Evolutionary conservation across 2,797 vertebrate genomes (phyloP), one percentile per base, ranked within the genome.

Genomic region (Chromobotia macracanthus): DNA sequence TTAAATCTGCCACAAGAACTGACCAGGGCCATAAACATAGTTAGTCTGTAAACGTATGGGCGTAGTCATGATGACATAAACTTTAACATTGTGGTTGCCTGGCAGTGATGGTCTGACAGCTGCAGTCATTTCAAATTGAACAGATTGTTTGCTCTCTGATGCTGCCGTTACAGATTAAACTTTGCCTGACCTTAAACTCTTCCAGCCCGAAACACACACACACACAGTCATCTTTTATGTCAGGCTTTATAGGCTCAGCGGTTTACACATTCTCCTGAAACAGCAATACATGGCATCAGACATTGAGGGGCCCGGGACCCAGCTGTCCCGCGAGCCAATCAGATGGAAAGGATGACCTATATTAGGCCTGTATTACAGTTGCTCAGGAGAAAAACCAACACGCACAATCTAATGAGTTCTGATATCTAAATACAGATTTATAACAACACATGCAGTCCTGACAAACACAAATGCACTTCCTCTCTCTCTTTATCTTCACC

Each of bases 341-440:
- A 80, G 75, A 80, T 72, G 74, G 75, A 85, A 84, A 84, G 65
- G 66, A 79, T 69, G 81, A 84, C 84, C 84, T 83, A 82, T 67
- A 85, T 84, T 9, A 41, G 9, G 10, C 38, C 38, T 41, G 58
- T 53, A 84, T 86, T 77, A 76, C 73, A 63, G 23, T 21, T 9
- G 8, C 15, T 28, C 16, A 16, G 46, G n/a, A 65, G 16, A 81
- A 48, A 76, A 18, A 58, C 23, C 53, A 31, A 63, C 18, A 79
- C 23, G 71, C 8, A 61, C 23, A 61, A 35, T 56, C 53, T 48
- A 48, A 72, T 35, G 61, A 72, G 5, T 16, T 28, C 68, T 18
- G 55, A 80, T 25, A 68, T 64, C 55, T 16, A 53, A 58, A 72
- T 56, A 55, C 50, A 77, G 9, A 13, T 71, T 61, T 2, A 58